These are phyloP conservation scores for Megalops atlanticus DNA, from an alignment of 2,113 vertebrate species.

Conservation along the genomic window DNA sequence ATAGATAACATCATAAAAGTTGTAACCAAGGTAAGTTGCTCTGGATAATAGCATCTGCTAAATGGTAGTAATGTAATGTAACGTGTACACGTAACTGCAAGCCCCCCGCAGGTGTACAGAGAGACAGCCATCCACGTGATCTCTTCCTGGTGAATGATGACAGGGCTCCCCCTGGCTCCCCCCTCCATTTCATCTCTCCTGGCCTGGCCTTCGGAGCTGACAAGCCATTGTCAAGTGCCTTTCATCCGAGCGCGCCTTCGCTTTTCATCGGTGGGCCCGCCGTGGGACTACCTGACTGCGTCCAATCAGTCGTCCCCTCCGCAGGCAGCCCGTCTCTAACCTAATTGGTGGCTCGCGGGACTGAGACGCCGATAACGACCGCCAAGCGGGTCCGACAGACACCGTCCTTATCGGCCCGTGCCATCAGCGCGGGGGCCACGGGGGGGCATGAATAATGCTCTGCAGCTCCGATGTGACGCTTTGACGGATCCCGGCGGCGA, in stretches of 20 bases:
- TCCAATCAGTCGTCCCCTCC: neutral
- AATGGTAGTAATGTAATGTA: too few relatives aligned
- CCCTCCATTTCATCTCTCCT: neutral
- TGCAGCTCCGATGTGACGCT: neutral
- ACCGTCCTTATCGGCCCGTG: neutral
- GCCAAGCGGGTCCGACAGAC: neutral
- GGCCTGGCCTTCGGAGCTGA: neutral
- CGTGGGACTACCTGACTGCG: neutral
- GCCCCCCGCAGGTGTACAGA: neutral
- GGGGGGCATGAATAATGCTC: constrained; percentile 27
- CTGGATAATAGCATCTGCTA: too few relatives aligned
- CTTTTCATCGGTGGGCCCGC: neutral
- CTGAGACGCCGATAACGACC: constrained; percentile 23
- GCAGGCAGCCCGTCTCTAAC: constrained; percentile 22
- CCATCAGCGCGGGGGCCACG: neutral
- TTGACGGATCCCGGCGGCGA: neutral
- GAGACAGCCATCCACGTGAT: neutral
- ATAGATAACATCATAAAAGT: too few relatives aligned
- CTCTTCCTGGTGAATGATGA: neutral
- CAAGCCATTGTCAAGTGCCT: neutral
- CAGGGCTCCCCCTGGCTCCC: neutral
- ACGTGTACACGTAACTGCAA: neutral
- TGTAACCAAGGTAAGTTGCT: too few relatives aligned
- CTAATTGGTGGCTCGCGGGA: constrained; percentile 12
- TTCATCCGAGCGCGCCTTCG: neutral